phyloP scores from a whole-genome alignment of 2,888 invertebrate genomes.

The Leptura quadrifasciata region DNA sequence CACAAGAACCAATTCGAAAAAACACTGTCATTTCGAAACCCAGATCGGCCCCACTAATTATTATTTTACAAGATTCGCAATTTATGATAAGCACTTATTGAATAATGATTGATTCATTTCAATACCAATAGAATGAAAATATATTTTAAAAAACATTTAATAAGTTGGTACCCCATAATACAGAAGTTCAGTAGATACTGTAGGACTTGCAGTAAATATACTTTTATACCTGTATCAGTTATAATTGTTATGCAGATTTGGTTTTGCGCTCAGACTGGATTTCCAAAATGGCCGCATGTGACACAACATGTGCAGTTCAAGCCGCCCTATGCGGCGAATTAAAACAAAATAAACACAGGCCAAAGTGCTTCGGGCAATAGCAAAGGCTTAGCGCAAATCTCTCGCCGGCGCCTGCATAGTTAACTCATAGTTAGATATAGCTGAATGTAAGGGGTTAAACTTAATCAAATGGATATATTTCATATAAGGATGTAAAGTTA shows the following conservation, averaged over 20 bases:
- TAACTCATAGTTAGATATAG: constrained; percentile 53
- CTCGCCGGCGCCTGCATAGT: constrained; percentile 53
- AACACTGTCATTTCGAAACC: too few species aligned
- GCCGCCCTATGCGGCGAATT: constrained; percentile 57
- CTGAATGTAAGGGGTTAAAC: constrained; percentile 52
- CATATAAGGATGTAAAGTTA: constrained; percentile 42
- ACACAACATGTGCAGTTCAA: constrained; percentile 54
- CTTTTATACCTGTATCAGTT: not conserved
- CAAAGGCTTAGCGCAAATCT: constrained; percentile 55
- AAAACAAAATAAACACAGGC: constrained; percentile 62
- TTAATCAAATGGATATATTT: constrained; percentile 59
- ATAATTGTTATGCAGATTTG: constrained; percentile 26
- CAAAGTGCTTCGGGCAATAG: constrained; percentile 55
- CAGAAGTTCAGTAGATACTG: not conserved
- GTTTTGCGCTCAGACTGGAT: constrained; percentile 31
- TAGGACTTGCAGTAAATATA: not conserved
- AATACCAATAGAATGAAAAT: too few species aligned
- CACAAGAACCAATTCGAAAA: too few species aligned
- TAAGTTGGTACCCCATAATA: too few species aligned
- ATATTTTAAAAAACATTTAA: too few species aligned
- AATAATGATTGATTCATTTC: too few species aligned
- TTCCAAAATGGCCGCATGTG: constrained; percentile 56
- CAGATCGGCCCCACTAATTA: too few species aligned
- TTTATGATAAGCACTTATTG: too few species aligned
- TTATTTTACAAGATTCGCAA: too few species aligned